Evolutionary conservation across 2,888 invertebrate species (phyloP), one percentile per base, ranked within the genome.

Genomic region (Creontiades dilutus): DNA sequence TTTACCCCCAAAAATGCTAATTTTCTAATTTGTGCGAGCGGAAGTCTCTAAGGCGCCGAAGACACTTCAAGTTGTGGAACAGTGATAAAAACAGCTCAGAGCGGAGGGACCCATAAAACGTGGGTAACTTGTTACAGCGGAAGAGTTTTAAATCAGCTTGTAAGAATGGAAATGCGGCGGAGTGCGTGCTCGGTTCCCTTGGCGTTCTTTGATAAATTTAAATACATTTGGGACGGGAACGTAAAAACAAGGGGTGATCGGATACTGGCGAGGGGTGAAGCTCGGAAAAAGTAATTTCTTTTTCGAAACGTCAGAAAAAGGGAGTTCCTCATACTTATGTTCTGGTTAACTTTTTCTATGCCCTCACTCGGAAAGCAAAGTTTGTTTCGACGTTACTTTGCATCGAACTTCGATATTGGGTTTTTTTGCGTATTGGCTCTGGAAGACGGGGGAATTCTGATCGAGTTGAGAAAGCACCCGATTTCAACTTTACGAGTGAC

Each of bases 61-160:
- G 48, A 52, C 23, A 82, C 82, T 82, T 82, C 48, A 82, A 82
- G 82, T 82, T 82, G 47, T 2, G 82, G 47, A 82, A 82, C 82
- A 23, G 82, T 52, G 82, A 82, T 82, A 82, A 82, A 82, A 82
- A 82, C 82, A 27, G 23, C 68, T 68, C 27, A 47, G 82, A 27
- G 52, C 82, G 47, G 52, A 52, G 52, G 82, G 27, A 19, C 78
- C 78, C 48, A 52, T 82, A 82, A 82, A 82, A 52, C 23, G 52
- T n/a, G 47, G 82, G 19, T 3, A 82, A 82, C 52, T 82, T 27
- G 82, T 82, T 82, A 82, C 52, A 82, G 23, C 82, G 23, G 48
- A 52, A 82, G 82, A 82, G 48, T 52, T 82, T 37, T 52, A 52
- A 82, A 82, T 82, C 82, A 82, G 55, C 82, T 82, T 82, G 82